A percentile compares a stretch with the other conserved stretches of the same genome.
Conservation (phyloP, 1,140 invertebrate genomes). For the Ostrea edulis region DNA sequence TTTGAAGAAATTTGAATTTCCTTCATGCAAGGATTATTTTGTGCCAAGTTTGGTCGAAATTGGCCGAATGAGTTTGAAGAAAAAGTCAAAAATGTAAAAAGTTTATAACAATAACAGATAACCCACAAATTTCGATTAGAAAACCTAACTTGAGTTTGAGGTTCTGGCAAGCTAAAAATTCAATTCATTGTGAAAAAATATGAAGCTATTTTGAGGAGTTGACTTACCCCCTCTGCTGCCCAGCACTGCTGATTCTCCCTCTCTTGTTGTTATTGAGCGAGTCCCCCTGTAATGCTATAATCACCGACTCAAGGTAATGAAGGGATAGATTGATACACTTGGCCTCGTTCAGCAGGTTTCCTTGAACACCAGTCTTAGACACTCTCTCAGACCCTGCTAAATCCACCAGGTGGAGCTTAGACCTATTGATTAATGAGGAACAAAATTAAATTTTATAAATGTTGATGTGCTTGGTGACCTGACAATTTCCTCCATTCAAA, state of each 20-base stretch:
- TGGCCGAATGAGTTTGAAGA: too few relatives aligned
- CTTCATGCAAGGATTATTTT: too few relatives aligned
- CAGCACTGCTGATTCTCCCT: slow-evolving; percentile 41
- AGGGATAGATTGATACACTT: slow-evolving; percentile 85
- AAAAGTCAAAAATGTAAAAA: too few relatives aligned
- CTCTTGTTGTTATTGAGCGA: background rate
- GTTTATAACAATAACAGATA: too few relatives aligned
- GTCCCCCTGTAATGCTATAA: slow-evolving; percentile 70
- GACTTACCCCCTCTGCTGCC: slow-evolving; percentile 14
- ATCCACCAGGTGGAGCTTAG: slow-evolving; percentile 85
- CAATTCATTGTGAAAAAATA: too few relatives aligned
- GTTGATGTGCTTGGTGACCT: background rate
- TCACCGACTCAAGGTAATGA: slow-evolving; percentile 83
- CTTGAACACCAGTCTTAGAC: slow-evolving; percentile 79
- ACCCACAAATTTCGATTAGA: too few relatives aligned
- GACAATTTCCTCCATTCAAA: background rate
- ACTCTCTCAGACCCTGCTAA: slow-evolving; percentile 83
- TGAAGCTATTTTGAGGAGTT: too few relatives aligned
- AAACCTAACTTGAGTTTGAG: too few relatives aligned
- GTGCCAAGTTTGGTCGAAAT: too few relatives aligned
- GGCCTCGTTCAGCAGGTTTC: slow-evolving; percentile 83
- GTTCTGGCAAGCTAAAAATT: too few relatives aligned
- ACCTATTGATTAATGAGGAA: slow-evolving; percentile 67
- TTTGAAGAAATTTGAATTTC: too few relatives aligned
- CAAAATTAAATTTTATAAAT: background rate